phyloP scores from a whole-genome alignment of 2,797 vertebrate genomes.

The Hoplostethus mediterraneus region DNA sequence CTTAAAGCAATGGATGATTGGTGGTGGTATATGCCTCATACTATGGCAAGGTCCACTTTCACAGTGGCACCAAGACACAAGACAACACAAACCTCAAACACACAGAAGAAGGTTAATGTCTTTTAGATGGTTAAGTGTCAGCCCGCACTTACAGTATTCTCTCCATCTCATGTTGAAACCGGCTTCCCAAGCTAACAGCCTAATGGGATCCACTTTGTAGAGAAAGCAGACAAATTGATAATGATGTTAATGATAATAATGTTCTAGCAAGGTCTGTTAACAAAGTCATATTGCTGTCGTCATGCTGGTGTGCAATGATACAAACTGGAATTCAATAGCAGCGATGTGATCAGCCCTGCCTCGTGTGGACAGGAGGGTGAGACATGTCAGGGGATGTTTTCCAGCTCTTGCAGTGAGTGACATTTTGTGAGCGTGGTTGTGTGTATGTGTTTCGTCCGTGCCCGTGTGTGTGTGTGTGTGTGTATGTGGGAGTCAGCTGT shows the following conservation, averaged over 20 bases:
- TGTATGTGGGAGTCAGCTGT: background rate
- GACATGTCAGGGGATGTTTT: constrained; percentile 32
- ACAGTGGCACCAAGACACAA: constrained; percentile 28
- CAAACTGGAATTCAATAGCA: constrained; percentile 42
- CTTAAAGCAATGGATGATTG: constrained; percentile 3
- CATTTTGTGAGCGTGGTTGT: background rate
- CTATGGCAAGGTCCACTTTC: constrained; percentile 15
- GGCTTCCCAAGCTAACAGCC: background rate
- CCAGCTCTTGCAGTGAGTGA: constrained; percentile 12
- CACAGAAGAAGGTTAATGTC: constrained; percentile 25
- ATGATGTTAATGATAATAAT: background rate
- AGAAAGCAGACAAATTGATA: background rate
- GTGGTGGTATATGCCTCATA: background rate
- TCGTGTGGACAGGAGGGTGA: constrained; percentile 22
- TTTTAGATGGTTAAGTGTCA: constrained; percentile 20
- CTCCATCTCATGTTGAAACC: constrained; percentile 13
- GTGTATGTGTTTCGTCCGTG: constrained; percentile 1
- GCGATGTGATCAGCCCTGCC: constrained; percentile 10
- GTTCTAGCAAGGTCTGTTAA: constrained; percentile 17
- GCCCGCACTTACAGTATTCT: background rate
- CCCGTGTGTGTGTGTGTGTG: background rate
- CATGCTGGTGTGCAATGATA: constrained; percentile 34
- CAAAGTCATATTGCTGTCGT: background rate
- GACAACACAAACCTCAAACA: constrained; percentile 16
- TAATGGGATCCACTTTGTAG: constrained; percentile 9